Conservation (phyloP, 2,797 vertebrate genomes). For the Pogoniulus pusillus region DNA sequence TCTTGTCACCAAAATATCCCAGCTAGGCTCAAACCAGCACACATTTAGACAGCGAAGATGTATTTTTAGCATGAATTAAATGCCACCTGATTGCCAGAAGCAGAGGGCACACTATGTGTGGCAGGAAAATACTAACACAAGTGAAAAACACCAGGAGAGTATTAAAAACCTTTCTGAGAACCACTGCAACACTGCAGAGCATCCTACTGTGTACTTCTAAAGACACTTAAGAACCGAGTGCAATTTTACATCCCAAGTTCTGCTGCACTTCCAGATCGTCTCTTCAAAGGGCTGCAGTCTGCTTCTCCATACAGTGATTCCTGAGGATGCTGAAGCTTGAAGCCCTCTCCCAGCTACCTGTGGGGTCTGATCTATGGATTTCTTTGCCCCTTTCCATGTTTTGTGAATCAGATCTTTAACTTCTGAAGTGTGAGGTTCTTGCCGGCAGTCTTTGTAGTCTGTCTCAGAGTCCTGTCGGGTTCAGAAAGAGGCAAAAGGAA, state of each 20-base stretch:
- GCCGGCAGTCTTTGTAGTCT: no score
- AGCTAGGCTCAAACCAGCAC: no score
- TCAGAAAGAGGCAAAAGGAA: not conserved
- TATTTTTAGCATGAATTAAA: not conserved
- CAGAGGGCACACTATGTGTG: not conserved
- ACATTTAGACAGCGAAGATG: not conserved
- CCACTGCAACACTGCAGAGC: not conserved
- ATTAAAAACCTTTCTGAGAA: not conserved
- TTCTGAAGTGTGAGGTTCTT: not conserved
- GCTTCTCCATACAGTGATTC: not conserved
- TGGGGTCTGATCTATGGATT: not conserved
- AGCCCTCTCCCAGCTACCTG: not conserved
- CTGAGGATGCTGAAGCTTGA: accelerated
- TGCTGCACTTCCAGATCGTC: not conserved
- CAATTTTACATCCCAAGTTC: accelerated
- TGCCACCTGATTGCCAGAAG: not conserved
- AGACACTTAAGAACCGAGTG: accelerated
- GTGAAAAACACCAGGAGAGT: not conserved
- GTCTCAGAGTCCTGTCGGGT: not conserved
- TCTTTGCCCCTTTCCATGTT: not conserved
- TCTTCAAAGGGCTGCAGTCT: accelerated
- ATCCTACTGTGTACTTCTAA: not conserved
- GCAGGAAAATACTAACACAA: not conserved
- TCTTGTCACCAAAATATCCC: no score
- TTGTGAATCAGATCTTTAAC: not conserved